These are phyloP conservation scores for Porites australiensis DNA, from an alignment of 64 coral and sea anemone species.

Conservation along the genomic window DNA sequence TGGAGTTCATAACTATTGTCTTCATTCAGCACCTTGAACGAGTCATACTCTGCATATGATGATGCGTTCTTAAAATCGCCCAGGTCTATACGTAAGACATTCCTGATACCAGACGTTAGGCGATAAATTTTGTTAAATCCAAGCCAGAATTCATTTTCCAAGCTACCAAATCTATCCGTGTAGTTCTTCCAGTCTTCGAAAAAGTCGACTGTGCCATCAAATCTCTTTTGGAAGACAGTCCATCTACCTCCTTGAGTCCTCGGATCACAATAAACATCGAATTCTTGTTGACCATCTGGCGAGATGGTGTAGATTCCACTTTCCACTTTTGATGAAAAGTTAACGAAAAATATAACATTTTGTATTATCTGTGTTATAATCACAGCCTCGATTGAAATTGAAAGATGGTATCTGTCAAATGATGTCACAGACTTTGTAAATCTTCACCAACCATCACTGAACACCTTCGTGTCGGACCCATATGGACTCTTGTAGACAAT, in stretches of 20 bases:
- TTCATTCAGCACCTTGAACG: not conserved
- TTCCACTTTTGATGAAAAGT: not conserved
- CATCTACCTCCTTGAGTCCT: not conserved
- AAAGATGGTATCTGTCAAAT: too few species aligned
- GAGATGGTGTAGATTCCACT: conserved; percentile 5
- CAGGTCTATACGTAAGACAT: not conserved
- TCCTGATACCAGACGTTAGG: not conserved
- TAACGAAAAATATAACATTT: too few species aligned
- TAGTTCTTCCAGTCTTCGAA: conserved; percentile 2
- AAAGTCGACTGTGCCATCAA: not conserved
- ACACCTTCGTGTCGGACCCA: too few species aligned
- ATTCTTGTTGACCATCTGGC: conserved; percentile 1
- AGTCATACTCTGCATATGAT: not conserved
- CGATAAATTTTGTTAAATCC: conserved; percentile 25
- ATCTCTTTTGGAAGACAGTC: conserved; percentile 1
- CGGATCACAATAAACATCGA: conserved; percentile 25
- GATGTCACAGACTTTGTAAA: too few species aligned
- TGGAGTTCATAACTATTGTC: not conserved
- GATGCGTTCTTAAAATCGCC: not conserved
- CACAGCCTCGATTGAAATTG: too few species aligned
- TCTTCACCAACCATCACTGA: too few species aligned
- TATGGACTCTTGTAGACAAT: too few species aligned
- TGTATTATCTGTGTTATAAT: too few species aligned
- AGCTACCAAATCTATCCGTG: conserved; percentile 12
- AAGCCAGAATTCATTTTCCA: conserved; percentile 5